Evolutionary conservation across 2,797 vertebrate species (phyloP), one percentile per base, ranked within the genome.

Genomic region (Anas acuta): DNA sequence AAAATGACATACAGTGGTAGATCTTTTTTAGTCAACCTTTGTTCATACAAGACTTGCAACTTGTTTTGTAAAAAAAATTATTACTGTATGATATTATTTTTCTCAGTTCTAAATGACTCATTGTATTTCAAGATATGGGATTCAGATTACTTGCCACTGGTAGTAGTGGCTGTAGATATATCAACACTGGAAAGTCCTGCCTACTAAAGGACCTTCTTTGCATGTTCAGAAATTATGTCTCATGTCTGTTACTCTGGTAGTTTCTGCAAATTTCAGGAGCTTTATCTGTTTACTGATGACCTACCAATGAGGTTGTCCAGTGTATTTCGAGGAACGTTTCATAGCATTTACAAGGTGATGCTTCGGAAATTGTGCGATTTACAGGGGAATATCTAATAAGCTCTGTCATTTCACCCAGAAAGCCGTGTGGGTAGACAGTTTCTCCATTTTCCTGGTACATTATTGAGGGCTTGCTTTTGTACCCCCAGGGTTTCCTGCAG

Each of bases 121-220:
- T 17, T 26, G 4, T 23, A 16, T 71, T 78, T 58, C 10, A 33
- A 73, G 25, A 41, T 22, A 10, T 28, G 18, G 22, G 41, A 49
- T 61, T 60, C 11, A 17, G 7, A 7, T 37, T 74, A 11, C 15
- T 77, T 90, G 53, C 23, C 47, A 4, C 2, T 22, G 37, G 25
- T 18, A 72, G 3, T 13, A 22, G 3, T 11, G 10, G 1, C 2
- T 53, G 30, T 25, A 71, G 26, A 8, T 37, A 1, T 15, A 16
- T 32, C 35, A n/a, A 12, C 11, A 4, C 2, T 21, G 17, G n/a
- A 25, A 53, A 35, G 6, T 80, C 18, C 1, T 16, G 4, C 53
- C 23, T 65, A 35, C 17, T 2, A 7, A 71, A 62, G 28, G 2
- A 25, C 21, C 11, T 4, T 33, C 14, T 61, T n/a, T 32, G 6